These are phyloP conservation scores for Dione juno DNA, from an alignment of 2,888 invertebrate genomes.

Conservation along the genomic window DNA sequence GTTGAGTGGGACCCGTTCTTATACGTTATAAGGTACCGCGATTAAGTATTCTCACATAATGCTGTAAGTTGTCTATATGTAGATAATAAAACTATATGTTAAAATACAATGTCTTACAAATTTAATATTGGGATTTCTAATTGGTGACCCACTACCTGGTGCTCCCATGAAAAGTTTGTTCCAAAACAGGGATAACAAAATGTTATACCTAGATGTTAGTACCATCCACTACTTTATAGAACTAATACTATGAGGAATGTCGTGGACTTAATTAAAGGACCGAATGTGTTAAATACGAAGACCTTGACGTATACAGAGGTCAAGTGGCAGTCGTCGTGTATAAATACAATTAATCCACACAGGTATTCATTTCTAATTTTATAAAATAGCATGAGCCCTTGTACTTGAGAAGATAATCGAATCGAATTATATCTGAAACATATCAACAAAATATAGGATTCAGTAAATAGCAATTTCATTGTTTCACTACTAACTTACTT, in stretches of 20 bases:
- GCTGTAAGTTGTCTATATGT: no score
- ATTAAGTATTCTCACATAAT: no score
- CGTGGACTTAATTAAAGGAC: neutral
- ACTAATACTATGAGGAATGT: neutral
- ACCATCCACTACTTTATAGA: neutral
- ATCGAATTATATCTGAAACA: neutral
- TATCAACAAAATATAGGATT: neutral
- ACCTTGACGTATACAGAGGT: conserved; percentile 28
- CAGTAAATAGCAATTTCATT: neutral
- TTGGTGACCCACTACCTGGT: no score
- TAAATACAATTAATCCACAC: neutral
- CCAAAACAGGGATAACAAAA: no score
- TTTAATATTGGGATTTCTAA: no score
- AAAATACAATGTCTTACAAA: no score
- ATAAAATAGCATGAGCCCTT: neutral
- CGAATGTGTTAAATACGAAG: conserved; percentile 19
- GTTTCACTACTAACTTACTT: no score
- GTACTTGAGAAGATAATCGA: neutral
- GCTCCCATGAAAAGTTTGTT: no score
- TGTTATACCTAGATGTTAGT: no score
- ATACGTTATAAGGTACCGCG: no score
- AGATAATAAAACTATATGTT: no score
- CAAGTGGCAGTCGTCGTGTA: conserved; percentile 18
- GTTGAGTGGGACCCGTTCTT: no score
- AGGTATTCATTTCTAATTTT: neutral